Evolutionary conservation across 2,888 invertebrate genomes (phyloP), one percentile per base, ranked within the genome.

Genomic region (Acanthopleura granulata): DNA sequence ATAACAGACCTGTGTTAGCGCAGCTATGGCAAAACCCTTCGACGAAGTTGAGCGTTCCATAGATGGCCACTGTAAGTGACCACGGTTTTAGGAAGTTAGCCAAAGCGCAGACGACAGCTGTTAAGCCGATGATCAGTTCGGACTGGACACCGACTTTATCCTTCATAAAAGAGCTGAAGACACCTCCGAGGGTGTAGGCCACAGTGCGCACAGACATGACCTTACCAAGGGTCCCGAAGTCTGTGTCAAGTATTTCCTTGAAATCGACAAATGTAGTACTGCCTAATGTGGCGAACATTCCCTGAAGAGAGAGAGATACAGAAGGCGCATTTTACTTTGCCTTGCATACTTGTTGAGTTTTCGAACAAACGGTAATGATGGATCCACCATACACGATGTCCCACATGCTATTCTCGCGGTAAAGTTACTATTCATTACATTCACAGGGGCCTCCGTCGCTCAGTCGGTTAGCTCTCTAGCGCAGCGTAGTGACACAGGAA

Each of bases 61-160:
- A 66, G 29, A 66, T 12, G 3, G 66, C 25, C 4, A 66, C 6
- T 18, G 22, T 6, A 6, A 6, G 22, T 18, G 66, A 22, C 66
- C 66, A 66, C 18, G 22, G 22, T 27, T 66, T 66, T 1, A 66
- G 66, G 29, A 66, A 27, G 16, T 66, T 27, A 3, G 14, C 66
- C 29, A 66, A 27, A 6, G 66, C 6, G 14, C 66, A 66, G 25
- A 25, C 25, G 14, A 14, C 66, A 14, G 25, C 29, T 16, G 29
- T 27, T 16, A 66, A 6, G 66, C 25, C 29, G 4, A 66, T 6
- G 22, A 66, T 22, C 3, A 66, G 66, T 27, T 66, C 66, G 25
- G 66, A 66, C 66, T 22, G 16, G 66, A 66, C 14, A 15, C 66
- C 66, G 29, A 18, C 25, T 66, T 66, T 66, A 25, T 66, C 66